These are phyloP conservation scores for Ichneumoninae sp. DNA, from an alignment of 2,888 invertebrate species.

Conservation along the genomic window DNA sequence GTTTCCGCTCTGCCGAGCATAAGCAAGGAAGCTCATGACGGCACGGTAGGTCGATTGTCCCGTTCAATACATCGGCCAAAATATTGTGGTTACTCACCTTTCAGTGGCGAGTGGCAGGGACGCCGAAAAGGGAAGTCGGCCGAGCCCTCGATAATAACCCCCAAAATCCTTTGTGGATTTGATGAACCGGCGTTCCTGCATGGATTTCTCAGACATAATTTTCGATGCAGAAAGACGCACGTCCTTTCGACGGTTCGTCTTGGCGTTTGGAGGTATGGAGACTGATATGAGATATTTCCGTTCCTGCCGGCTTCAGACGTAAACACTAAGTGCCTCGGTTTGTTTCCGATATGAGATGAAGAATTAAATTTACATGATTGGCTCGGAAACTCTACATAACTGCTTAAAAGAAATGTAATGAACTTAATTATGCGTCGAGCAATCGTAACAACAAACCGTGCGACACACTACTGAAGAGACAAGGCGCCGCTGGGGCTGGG, in stretches of 20 bases:
- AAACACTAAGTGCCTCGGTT: neutral
- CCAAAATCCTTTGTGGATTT: neutral
- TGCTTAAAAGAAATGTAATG: neutral
- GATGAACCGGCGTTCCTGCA: neutral
- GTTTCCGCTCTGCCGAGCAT: conserved; percentile 29
- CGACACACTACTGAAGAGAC: neutral
- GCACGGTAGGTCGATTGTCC: conserved; percentile 32
- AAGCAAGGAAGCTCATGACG: conserved; percentile 17
- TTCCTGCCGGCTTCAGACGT: neutral
- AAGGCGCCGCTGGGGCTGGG: neutral
- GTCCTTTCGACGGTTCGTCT: neutral
- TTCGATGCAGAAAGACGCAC: neutral
- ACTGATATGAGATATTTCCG: neutral
- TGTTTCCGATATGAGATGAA: neutral
- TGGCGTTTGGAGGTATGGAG: neutral
- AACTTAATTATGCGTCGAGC: neutral
- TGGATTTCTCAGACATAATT: neutral
- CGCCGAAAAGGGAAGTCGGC: neutral
- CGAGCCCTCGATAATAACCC: neutral
- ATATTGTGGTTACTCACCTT: conserved; percentile 54
- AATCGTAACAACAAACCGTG: neutral
- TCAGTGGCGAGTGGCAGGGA: neutral
- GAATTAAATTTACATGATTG: neutral
- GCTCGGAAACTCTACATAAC: neutral
- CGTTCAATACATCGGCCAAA: conserved; percentile 26